Percentiles rank a stretch among this genome's conserved stretches.
Evolutionary conservation across 2,113 vertebrate species (phyloP).

Genomic region (Microtus montanus): DNA sequence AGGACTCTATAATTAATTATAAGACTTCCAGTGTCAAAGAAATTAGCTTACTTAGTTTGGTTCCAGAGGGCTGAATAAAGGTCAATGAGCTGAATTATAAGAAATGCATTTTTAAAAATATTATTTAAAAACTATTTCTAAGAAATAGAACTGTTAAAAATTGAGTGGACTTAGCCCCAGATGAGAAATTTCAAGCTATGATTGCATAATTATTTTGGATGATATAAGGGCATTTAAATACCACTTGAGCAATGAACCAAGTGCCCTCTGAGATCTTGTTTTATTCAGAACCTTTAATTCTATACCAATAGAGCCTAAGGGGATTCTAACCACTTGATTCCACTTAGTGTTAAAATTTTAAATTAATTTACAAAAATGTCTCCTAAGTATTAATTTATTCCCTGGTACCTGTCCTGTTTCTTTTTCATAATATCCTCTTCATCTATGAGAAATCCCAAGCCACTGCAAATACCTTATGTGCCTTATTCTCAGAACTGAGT

Average conservation of each 20-base stretch:
- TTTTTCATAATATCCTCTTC: background rate
- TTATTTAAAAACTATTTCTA: conserved; percentile 34
- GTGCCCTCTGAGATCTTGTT: background rate
- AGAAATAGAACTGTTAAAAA: conserved; percentile 41
- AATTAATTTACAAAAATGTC: conserved; percentile 7
- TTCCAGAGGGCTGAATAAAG: conserved; percentile 36
- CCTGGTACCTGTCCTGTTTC: background rate
- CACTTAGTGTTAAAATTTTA: conserved; percentile 8
- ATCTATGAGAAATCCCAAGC: background rate
- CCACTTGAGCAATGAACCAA: background rate
- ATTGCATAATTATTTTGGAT: background rate
- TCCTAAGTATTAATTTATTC: conserved; percentile 24
- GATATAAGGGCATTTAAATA: background rate
- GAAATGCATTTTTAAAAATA: background rate
- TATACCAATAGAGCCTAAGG: background rate
- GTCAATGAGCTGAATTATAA: conserved; percentile 39
- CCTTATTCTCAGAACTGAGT: background rate
- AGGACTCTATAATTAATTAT: conserved; percentile 61
- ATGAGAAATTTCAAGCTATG: conserved; percentile 13
- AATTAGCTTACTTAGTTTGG: conserved; percentile 56
- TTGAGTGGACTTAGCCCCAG: conserved; percentile 14
- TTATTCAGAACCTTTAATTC: background rate
- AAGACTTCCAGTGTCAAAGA: conserved; percentile 50
- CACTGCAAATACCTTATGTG: background rate
- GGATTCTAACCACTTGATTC: background rate